Evolutionary conservation across 2,888 invertebrate species (phyloP), one percentile per base, ranked within the genome.

Genomic region (Choreutis nemorana): DNA sequence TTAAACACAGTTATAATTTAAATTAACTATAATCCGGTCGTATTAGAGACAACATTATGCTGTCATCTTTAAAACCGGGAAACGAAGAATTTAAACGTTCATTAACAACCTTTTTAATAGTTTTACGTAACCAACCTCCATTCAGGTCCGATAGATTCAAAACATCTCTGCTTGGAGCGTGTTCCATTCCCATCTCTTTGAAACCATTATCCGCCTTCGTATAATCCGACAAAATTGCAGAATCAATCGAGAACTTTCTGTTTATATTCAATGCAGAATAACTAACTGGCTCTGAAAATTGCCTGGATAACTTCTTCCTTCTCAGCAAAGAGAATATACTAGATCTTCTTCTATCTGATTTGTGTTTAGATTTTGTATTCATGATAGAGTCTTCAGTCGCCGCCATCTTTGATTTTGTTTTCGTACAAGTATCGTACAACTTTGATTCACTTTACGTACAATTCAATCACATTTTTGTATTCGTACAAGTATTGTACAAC

Each of bases 231-330:
- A 64, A 35, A 14, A 72, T 63, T 0, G 66, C 72, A 0, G 72
- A 72, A 32, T 77, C 77, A 0, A 66, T 61, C 0, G 77, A 77
- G 20, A 44, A 64, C 24, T 75, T 75, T 29, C 77, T 49, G 15
- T 51, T 47, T 9, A 50, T 9, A 0, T 37, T 39, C n/a, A 48
- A 35, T 0, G 40, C 33, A 0, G 46, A 34, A 3, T 49, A 49
- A 1, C 48, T 40, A 0, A 41, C 53, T 0, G 75, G 77, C 15
- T 67, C 73, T 0, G 77, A 77, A 1, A 43, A 41, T 28, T 75
- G 75, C 8, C 77, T 42, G 0, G 54, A 45, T 0, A 75, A 10
- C 14, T 72, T 77, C 49, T 67, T 75, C 0, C 57, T 39, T 30
- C 57, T 63, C 1, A 78, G 31, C 0, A 75, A 38, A 0, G 63